These are phyloP conservation scores for Eristalis tenax DNA, from an alignment of 2,888 invertebrate genomes.

Conservation along the genomic window DNA sequence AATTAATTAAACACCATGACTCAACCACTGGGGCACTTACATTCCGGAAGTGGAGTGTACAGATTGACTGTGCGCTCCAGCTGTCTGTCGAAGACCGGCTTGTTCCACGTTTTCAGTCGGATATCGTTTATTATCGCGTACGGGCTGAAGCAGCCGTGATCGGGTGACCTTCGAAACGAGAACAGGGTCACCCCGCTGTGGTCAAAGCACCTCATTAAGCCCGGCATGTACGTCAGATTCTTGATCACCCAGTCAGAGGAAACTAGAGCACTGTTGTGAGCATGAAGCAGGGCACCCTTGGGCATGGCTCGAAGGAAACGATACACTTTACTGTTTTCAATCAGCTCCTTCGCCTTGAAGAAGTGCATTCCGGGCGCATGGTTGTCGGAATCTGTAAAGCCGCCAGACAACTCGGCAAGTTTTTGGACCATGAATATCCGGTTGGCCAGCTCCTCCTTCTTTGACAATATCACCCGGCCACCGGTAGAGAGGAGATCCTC, in stretches of 20 bases:
- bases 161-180: conserved; percentile 24
- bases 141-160: conserved; percentile 75
- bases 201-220: conserved; percentile 76
- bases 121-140: conserved; percentile 76
- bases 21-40: conserved; percentile 73
- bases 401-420: conserved; percentile 75
- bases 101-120: conserved; percentile 80
- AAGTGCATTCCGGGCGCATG: conserved; percentile 84
- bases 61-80: conserved; percentile 84
- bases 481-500: conserved; percentile 78
- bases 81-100: conserved; percentile 82
- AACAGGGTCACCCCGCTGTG: conserved; percentile 50
- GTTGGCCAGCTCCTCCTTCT: conserved; percentile 76
- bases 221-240: conserved; percentile 82
- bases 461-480: conserved; percentile 75
- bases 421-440: conserved; percentile 78
- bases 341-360: conserved; percentile 81
- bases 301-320: conserved; percentile 83
- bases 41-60: conserved; percentile 82
- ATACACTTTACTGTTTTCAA: conserved; percentile 83
- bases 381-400: conserved; percentile 76
- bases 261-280: conserved; percentile 82
- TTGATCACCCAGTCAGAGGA: conserved; percentile 82
- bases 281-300: conserved; percentile 83
- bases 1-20: not conserved